Evolutionary conservation across 1,140 invertebrate species (phyloP), one percentile per base, ranked within the genome.

Genomic region (Coelopa frigida): DNA sequence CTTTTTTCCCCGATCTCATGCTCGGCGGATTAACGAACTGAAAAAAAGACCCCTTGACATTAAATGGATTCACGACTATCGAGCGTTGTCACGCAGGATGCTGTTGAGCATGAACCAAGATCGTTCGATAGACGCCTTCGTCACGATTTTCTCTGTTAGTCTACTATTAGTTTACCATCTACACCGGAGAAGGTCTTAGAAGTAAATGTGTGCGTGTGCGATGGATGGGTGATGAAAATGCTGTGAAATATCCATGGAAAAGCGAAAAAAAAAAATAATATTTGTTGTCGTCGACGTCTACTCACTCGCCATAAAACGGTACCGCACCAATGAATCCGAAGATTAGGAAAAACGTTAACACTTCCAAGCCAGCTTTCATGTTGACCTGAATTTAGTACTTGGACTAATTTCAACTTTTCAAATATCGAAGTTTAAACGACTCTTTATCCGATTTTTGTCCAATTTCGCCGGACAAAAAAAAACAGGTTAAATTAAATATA

Each of bases 301-400:
- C 42, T 44, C 35, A 44, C 42, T 44, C 42, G 10, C 31, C 42
- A 20, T 35, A 44, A 20, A 29, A 44, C 24, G 42, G 42, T 22
- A 44, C 10, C 21, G 42, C 42, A 21, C 22, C 21, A 15, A 44
- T 21, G 18, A 22, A 35, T 15, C 42, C 42, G 12, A 44, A n/a
- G 3, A 20, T 24, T 12, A 31, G 17, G 8, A 44, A 20, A 15
- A 44, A 22, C 23, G 42, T 35, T 44, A 44, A 35, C 27, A 33
- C 17, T 22, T 29, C 27, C 27, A 42, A 11, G 40, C 40, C 21
- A 42, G 11, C 24, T n/a, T n/a, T n/a, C n/a, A n/a, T n/a, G n/a
- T n/a, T n/a, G n/a, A n/a, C n/a, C n/a, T n/a, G n/a, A n/a, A n/a
- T n/a, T n/a, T n/a, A n/a, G n/a, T n/a, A n/a, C n/a, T n/a, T n/a